phyloP scores from a whole-genome alignment of 2,113 vertebrate genomes.

The Bujurquina vittata region DNA sequence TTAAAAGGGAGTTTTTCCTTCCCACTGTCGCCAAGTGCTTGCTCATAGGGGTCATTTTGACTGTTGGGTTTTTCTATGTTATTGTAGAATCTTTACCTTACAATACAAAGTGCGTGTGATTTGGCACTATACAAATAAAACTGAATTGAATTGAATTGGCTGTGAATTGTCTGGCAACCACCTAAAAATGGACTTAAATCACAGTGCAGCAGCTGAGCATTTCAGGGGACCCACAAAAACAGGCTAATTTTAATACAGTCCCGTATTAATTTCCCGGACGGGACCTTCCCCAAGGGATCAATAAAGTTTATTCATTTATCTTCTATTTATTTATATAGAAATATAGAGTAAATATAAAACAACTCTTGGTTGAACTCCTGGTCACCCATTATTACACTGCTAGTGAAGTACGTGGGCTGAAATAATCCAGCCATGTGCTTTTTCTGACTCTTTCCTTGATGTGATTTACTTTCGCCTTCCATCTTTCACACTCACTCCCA shows the following conservation, averaged over 20 bases:
- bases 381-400: constrained; percentile 42
- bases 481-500: constrained; percentile 27
- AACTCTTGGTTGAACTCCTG: constrained; percentile 25
- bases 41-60: no score
- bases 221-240: neutral
- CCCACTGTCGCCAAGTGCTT: no score
- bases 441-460: constrained; percentile 16
- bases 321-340: neutral
- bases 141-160: no score
- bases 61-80: no score
- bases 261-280: no score
- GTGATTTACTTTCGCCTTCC: constrained; percentile 5
- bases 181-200: neutral
- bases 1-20: no score
- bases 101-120: no score
- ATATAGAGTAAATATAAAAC: neutral
- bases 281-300: no score
- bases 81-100: no score
- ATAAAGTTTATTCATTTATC: no score
- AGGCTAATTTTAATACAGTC: neutral
- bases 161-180: neutral
- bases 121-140: no score
- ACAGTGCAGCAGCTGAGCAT: neutral
- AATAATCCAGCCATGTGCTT: constrained; percentile 55
- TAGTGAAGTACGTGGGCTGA: constrained; percentile 45